phyloP scores from a whole-genome alignment of 2,797 vertebrate genomes.

The Scomberomorus guttatus region DNA sequence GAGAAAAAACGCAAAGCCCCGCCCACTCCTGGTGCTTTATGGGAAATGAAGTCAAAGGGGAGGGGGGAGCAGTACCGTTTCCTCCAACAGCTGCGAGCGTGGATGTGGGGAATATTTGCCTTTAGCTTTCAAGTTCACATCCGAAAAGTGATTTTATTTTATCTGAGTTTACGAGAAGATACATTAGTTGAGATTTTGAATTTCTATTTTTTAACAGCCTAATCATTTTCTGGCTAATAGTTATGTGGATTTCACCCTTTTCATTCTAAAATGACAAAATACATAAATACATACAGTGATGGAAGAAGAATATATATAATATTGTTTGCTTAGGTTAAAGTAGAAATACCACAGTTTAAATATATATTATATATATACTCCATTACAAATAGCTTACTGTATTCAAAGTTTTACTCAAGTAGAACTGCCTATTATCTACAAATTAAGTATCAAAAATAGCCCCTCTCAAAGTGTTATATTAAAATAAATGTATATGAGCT shows the following conservation, averaged over 20 bases:
- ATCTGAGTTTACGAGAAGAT: background rate
- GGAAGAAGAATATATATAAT: too few relatives aligned
- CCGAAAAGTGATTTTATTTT: too few relatives aligned
- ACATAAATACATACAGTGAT: background rate
- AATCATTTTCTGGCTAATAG: background rate
- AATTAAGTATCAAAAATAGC: background rate
- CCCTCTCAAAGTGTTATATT: background rate
- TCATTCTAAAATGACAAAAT: too few relatives aligned
- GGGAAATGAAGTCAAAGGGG: constrained; percentile 77
- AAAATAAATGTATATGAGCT: too few relatives aligned
- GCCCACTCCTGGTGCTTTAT: constrained; percentile 63
- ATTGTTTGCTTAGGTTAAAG: background rate
- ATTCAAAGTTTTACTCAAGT: background rate
- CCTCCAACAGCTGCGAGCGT: background rate
- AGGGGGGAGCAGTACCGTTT: too few relatives aligned
- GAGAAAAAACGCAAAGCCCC: background rate
- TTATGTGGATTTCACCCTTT: background rate
- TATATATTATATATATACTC: background rate
- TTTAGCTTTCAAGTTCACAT: background rate
- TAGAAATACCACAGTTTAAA: background rate
- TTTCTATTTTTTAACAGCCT: background rate
- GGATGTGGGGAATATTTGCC: background rate
- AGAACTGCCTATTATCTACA: too few relatives aligned
- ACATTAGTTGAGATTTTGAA: background rate
- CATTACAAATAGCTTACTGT: background rate